Percentiles rank a stretch among this genome's conserved stretches.
These are phyloP conservation scores for Pecten maximus DNA, from an alignment of 2,888 invertebrate species.

Conservation along the genomic window DNA sequence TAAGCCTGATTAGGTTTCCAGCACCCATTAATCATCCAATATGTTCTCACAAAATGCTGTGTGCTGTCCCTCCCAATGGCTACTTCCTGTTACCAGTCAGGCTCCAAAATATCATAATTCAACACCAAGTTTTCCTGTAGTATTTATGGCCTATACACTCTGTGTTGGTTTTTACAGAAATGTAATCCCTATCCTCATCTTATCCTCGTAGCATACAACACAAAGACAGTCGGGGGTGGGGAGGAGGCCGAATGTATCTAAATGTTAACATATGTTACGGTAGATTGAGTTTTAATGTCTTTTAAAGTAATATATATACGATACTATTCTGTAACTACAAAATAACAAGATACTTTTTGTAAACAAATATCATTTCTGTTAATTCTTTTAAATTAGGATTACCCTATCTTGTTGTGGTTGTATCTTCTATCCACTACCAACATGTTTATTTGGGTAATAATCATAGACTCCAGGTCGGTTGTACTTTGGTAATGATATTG, in stretches of 20 bases:
- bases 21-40: not conserved
- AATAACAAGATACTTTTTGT: not conserved
- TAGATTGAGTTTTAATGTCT: not conserved
- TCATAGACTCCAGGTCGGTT: too few relatives aligned
- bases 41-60: not conserved
- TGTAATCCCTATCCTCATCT: not conserved
- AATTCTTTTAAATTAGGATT: too few relatives aligned
- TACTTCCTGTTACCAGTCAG: not conserved
- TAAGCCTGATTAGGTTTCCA: slow-evolving; percentile 1
- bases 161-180: not conserved
- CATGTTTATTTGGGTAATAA: too few relatives aligned
- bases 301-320: not conserved
- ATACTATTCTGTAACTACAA: not conserved
- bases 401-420: too few relatives aligned
- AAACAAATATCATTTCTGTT: not conserved
- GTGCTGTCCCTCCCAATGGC: slow-evolving; percentile 1
- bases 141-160: slow-evolving; percentile 4
- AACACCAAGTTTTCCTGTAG: slow-evolving; percentile 19
- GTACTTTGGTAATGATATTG: too few relatives aligned
- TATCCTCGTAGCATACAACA: not conserved
- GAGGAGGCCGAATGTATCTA: not conserved
- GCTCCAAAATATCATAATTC: slow-evolving; percentile 7
- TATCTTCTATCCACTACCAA: too few relatives aligned
- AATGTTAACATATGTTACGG: not conserved
- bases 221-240: not conserved